Evolutionary conservation across 2,888 invertebrate species (phyloP), one percentile per base, ranked within the genome.

Genomic region (Hoplodrina ambigua): DNA sequence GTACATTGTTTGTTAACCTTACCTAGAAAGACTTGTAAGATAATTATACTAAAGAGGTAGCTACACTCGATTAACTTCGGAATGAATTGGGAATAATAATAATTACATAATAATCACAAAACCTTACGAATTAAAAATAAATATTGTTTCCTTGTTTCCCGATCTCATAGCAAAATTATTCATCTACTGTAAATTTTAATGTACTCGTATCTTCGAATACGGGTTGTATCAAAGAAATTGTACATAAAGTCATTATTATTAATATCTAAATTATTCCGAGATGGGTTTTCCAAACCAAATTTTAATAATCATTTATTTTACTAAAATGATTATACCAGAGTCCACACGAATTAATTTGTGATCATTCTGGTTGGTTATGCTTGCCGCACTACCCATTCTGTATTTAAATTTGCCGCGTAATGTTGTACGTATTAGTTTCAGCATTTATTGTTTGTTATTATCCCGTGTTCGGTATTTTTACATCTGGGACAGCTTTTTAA

Each of bases 371-470:
- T 64, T 46, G 46, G 53, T 20, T 54, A 50, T 30, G 52, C 49
- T 57, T 20, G 0, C 65, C 13, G 49, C 75, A 33, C 57, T 69
- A 69, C 11, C 41, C 44, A 15, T 72, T 78, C 71, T 11, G 17
- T 69, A 77, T 88, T 89, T 81, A 75, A 88, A 88, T 88, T 86
- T 87, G 53, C 88, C 89, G 89, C 89, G 69, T 54, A 71, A 33
- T 61, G 46, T 17, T 17, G 41, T 46, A 25, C 33, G 53, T 60
- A 61, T 7, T 30, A 25, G 19, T n/a, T 60, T 73, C 33, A 72
- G 25, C n/a, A 52, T 69, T 67, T 64, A 20, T 46, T 72, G 63
- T 46, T n/a, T 53, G 0, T 58, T 63, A 46, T 19, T 5, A 44
- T 52, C 60, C 69, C 33, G 11, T 25, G 30, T 72, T 65, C 20